phyloP scores from a whole-genome alignment of 1,140 invertebrate genomes.

The Mya arenaria region DNA sequence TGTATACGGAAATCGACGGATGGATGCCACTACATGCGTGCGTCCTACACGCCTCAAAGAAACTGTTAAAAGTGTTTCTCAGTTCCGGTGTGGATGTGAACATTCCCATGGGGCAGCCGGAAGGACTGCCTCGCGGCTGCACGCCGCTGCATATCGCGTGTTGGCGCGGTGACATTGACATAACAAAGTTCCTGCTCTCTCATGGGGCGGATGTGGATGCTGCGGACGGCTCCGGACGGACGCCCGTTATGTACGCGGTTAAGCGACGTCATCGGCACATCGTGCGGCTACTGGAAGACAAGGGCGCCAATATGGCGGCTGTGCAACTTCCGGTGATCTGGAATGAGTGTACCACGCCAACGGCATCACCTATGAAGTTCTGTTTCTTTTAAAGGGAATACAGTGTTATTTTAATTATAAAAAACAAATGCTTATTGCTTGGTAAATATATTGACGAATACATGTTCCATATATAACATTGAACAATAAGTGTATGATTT shows the following conservation, averaged over 20 bases:
- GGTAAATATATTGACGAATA: no score
- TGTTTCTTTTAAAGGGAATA: conserved; percentile 65
- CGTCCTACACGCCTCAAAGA: conserved; percentile 66
- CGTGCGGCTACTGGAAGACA: conserved; percentile 57
- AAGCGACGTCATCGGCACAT: conserved; percentile 35
- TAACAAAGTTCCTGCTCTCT: conserved; percentile 65
- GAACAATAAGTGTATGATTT: no score
- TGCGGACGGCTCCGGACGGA: conserved; percentile 60
- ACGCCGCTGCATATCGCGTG: conserved; percentile 67
- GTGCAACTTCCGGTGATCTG: conserved; percentile 23
- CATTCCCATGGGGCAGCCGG: conserved; percentile 68
- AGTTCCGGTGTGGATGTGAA: conserved; percentile 67
- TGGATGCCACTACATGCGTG: conserved; percentile 75
- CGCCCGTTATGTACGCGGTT: conserved; percentile 66
- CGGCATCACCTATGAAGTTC: conserved; percentile 48
- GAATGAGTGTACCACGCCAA: conserved; percentile 60
- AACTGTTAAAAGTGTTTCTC: conserved; percentile 70
- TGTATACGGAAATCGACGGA: conserved; percentile 67
- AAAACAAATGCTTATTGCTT: no score
- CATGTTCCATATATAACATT: no score
- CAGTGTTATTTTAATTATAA: no score
- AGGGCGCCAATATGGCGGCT: conserved; percentile 54
- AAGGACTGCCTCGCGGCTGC: conserved; percentile 66
- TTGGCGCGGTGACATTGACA: conserved; percentile 63
- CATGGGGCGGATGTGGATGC: conserved; percentile 63